Conservation (phyloP, 2,113 vertebrate genomes). For the Campylomormyrus numenius region DNA sequence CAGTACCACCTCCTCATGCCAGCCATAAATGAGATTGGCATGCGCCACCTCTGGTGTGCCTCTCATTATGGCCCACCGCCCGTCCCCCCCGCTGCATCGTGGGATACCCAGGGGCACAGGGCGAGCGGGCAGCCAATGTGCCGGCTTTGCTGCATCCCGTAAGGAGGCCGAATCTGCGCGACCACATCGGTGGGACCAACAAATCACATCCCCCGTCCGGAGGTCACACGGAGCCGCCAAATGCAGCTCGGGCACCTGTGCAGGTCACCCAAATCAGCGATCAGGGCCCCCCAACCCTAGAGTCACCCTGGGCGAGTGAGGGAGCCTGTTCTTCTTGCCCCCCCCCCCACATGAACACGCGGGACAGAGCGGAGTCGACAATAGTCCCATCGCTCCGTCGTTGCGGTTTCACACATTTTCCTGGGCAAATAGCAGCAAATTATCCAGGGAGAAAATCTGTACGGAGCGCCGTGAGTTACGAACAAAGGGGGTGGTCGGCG, state of each 20-base stretch:
- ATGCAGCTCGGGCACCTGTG: too few relatives aligned
- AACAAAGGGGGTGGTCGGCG: background rate
- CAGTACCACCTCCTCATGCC: conserved; percentile 31
- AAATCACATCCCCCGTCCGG: background rate
- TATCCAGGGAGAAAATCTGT: conserved; percentile 22
- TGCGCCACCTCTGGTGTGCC: conserved; percentile 27
- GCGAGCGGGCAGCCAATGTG: conserved; percentile 29
- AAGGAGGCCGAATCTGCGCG: conserved; percentile 22
- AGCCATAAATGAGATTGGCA: conserved; percentile 46
- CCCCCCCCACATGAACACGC: background rate
- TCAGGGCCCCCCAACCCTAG: background rate
- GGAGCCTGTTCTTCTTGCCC: background rate
- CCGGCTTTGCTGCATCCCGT: conserved; percentile 6
- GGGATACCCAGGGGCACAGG: conserved; percentile 17
- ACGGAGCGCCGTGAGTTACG: conserved; percentile 12
- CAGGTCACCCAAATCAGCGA: background rate
- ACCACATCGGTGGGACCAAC: conserved; percentile 5
- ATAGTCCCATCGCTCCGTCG: background rate
- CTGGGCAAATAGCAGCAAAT: conserved; percentile 28
- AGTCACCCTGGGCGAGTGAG: background rate
- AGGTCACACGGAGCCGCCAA: background rate
- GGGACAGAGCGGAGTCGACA: background rate
- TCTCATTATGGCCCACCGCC: conserved; percentile 25
- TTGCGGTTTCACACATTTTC: conserved; percentile 24
- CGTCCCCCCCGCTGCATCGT: conserved; percentile 15